Evolutionary conservation across 2,797 vertebrate genomes (phyloP), one percentile per base, ranked within the genome.

Genomic region (Austrolebias charrua): DNA sequence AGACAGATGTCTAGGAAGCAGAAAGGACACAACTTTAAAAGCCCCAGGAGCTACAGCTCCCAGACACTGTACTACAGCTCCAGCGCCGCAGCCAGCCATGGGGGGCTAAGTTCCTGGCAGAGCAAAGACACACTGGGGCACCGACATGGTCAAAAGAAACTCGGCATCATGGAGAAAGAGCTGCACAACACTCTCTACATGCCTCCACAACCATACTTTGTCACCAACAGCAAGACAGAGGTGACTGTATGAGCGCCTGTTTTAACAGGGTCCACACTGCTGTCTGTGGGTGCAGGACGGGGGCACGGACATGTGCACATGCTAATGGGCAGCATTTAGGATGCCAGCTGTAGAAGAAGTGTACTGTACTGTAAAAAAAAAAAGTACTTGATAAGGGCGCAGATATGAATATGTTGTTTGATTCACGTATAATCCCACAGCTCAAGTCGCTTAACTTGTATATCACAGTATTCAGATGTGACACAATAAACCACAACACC

Each of bases 201-300:
- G 77, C 93, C 95, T 67, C 92, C 95, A 51, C 97, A 98, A 80
- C 95, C 96, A 20, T 98, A 98, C 91, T 98, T 96, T 88, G 95
- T 99, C 83, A 98, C 95, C 85, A 99, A 98, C 94, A 99, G 97
- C 94, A 98, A 99, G 92, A 99, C 96, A 69, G 97, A 98, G 88
- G 97, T 99, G 93, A 99, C 97, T 69, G 97, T 99, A 90, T 99
- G 92, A 89, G 59, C 60, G 51, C 11, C 42, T 19, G 57, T 55
- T 52, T 70, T 44, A 14, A 69, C 46, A 78, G 35, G 55, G 77
- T 49, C 49, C 48, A 54, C n/a, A 40, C 70, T 66, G 54, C 47
- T 55, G 57, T 63, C 64, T 63, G 46, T 50, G 38, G 51, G 58
- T 57, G 60, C 49, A 63, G 55, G 60, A 59, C 64, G 66, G 61